These are phyloP conservation scores for Ranitomeya variabilis DNA, from an alignment of 2,113 vertebrate genomes.

Conservation along the genomic window DNA sequence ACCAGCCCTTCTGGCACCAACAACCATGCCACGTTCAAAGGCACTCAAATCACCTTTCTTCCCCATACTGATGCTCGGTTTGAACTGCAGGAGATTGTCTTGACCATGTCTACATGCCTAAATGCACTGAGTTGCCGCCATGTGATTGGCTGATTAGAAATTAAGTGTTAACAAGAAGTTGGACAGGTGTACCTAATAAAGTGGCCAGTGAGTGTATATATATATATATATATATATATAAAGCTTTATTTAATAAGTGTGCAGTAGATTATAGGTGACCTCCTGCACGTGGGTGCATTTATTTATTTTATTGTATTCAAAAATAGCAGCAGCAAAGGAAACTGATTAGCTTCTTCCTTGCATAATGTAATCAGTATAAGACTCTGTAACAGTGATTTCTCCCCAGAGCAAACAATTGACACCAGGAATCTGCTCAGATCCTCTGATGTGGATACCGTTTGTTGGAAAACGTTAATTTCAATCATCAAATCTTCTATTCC, in stretches of 20 bases:
- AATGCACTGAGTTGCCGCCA: no score
- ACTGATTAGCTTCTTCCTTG: slow-evolving; percentile 57
- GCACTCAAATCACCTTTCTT: no score
- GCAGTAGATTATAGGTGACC: slow-evolving; percentile 46
- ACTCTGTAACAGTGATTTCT: slow-evolving; percentile 30
- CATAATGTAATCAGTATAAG: slow-evolving; percentile 57
- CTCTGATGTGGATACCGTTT: not conserved
- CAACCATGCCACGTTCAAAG: no score
- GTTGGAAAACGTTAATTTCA: not conserved
- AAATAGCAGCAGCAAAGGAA: slow-evolving; percentile 32
- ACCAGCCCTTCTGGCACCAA: no score
- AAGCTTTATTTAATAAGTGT: not conserved
- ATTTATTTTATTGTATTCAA: slow-evolving; percentile 24
- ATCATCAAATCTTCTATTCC: not conserved
- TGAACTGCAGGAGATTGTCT: no score
- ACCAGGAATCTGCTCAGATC: slow-evolving; percentile 43
- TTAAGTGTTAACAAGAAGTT: no score
- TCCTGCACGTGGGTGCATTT: slow-evolving; percentile 8
- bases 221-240: not conserved
- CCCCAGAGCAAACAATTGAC: slow-evolving; percentile 23
- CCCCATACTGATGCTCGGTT: no score
- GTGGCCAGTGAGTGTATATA: no score
- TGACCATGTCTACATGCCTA: no score
- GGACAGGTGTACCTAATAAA: no score
- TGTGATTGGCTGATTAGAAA: no score